Base-by-base conservation (phyloP, 92 coral and sea anemone genomes). In the Metridium senile region DNA sequence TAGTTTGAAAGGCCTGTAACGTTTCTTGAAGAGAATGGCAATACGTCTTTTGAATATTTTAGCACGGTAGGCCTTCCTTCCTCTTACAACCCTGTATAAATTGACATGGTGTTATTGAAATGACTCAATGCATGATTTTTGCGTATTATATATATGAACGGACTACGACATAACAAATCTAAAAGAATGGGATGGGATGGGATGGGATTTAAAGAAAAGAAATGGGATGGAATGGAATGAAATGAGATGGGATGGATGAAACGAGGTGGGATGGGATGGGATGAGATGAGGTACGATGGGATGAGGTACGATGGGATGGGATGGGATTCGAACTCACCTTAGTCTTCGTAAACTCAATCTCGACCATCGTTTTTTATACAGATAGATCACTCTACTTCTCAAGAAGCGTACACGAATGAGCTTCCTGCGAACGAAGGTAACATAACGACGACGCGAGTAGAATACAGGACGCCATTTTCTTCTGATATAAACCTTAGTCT, bases 81-180 rank as follows among this genome's bases (percentile, higher is more conserved):
- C 66, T 30, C 76, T 29, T 13, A 46, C 21, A 1, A 70, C 56
- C 28, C 74, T 70, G 27, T 1, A 46, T 46, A n/a, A n/a, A n/a
- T n/a, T n/a, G n/a, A n/a, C n/a, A n/a, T n/a, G n/a, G n/a, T n/a
- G n/a, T n/a, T n/a, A n/a, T n/a, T n/a, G n/a, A n/a, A n/a, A n/a
- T n/a, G n/a, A n/a, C n/a, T n/a, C n/a, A n/a, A n/a, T n/a, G n/a
- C n/a, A n/a, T n/a, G n/a, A n/a, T n/a, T n/a, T n/a, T n/a, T n/a
- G n/a, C n/a, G n/a, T n/a, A n/a, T n/a, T n/a, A n/a, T n/a, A n/a
- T n/a, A n/a, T n/a, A n/a, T n/a, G n/a, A n/a, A n/a, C n/a, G n/a
- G n/a, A n/a, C n/a, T n/a, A n/a, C n/a, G n/a, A n/a, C n/a, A n/a
- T n/a, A n/a, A n/a, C n/a, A n/a, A n/a, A n/a, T n/a, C n/a, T n/a